Percentiles rank a stretch among this genome's conserved stretches.
Evolutionary conservation across 2,113 vertebrate species (phyloP).

Genomic region (Rhynchopsitta pachyrhyncha): DNA sequence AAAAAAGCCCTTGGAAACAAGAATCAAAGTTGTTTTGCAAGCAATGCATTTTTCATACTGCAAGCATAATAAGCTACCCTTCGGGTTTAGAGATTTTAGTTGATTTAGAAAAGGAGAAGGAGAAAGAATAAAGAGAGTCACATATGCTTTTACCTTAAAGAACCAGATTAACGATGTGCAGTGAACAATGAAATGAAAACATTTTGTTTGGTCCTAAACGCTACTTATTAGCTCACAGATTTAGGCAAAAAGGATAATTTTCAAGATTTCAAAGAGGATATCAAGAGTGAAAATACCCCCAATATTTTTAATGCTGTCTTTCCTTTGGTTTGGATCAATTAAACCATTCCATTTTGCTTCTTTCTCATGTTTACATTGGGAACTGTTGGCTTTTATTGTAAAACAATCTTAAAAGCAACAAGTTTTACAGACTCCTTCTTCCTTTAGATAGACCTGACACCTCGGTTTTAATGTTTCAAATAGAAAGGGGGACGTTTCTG

Average conservation of each 20-base stretch:
- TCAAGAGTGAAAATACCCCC: neutral
- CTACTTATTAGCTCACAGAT: neutral
- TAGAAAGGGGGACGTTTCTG: neutral
- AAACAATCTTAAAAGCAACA: neutral
- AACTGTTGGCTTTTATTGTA: neutral
- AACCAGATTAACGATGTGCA: conserved; percentile 48
- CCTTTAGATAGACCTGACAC: neutral
- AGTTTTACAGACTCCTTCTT: neutral
- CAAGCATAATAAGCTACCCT: conserved; percentile 40
- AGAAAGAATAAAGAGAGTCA: neutral
- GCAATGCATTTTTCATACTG: conserved; percentile 39
- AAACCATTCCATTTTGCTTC: neutral
- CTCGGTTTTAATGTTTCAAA: neutral
- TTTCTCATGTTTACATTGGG: neutral
- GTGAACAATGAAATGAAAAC: conserved; percentile 21
- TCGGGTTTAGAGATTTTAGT: conserved; percentile 17
- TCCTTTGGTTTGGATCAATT: neutral
- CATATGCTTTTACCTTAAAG: conserved; percentile 30
- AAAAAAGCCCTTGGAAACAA: conserved; percentile 19
- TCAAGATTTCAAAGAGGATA: neutral
- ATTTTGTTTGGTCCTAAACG: neutral
- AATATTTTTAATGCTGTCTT: neutral
- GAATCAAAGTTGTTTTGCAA: conserved; percentile 42
- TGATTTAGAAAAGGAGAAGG: conserved; percentile 18
- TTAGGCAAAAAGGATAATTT: neutral